A percentile compares a stretch with the other conserved stretches of the same genome.
phyloP scores from a whole-genome alignment of 2,888 invertebrate genomes.

The Ypsolopha sequella region DNA sequence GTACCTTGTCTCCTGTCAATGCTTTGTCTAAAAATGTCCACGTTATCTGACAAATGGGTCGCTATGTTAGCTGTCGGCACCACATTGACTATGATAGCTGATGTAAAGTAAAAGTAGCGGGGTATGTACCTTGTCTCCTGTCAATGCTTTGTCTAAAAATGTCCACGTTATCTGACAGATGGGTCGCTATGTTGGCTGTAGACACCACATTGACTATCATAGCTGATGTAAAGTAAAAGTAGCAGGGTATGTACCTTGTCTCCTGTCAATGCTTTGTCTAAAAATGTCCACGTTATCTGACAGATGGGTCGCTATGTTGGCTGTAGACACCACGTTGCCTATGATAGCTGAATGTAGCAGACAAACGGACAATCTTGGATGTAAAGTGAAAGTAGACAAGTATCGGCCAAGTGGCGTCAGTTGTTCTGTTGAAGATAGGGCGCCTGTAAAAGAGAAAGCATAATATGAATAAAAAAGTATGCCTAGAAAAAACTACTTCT shows the following conservation, averaged over 20 bases:
- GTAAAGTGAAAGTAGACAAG: slow-evolving; percentile 64
- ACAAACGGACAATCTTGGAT: slow-evolving; percentile 73
- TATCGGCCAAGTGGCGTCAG: slow-evolving; percentile 74
- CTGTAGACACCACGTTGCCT: slow-evolving; percentile 61
- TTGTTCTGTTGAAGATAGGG: slow-evolving; percentile 68
- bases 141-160: background rate
- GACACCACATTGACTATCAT: slow-evolving; percentile 65
- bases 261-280: background rate
- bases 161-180: slow-evolving; percentile 14
- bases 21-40: slow-evolving; percentile 62
- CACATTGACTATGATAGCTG: slow-evolving; percentile 28
- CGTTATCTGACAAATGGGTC: slow-evolving; percentile 45
- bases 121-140: background rate
- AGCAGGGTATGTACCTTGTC: background rate
- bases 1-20: slow-evolving; percentile 49
- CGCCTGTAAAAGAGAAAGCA: slow-evolving; percentile 31
- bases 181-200: slow-evolving; percentile 57
- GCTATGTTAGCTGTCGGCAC: slow-evolving; percentile 59
- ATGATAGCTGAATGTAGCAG: slow-evolving; percentile 70
- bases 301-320: slow-evolving; percentile 48
- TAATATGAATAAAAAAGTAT: no score
- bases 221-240: slow-evolving; percentile 64
- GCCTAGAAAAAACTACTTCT: no score
- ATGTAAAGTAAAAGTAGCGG: no score
- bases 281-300: slow-evolving; percentile 8